These are phyloP conservation scores for Tetraneura akinire DNA, from an alignment of 1,140 invertebrate genomes.

Conservation along the genomic window DNA sequence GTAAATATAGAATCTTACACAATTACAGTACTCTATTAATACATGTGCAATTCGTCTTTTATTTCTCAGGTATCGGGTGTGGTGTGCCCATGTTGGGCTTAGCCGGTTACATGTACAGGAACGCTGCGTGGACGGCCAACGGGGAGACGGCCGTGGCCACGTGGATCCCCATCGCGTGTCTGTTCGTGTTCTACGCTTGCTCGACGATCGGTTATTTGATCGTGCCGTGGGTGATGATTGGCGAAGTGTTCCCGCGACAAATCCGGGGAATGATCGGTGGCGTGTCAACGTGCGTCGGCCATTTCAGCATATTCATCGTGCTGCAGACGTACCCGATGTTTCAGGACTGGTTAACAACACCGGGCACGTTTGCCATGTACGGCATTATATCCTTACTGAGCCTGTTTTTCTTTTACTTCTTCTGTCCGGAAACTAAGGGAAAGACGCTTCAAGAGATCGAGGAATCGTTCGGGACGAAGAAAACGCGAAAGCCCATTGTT, in stretches of 20 bases:
- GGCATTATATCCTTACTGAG: constrained; percentile 65
- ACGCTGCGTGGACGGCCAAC: constrained; percentile 58
- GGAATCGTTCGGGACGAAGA: constrained; percentile 67
- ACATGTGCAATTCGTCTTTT: too few relatives aligned
- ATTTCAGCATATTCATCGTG: constrained; percentile 68
- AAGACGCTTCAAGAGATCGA: constrained; percentile 77
- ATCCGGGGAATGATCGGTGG: constrained; percentile 70
- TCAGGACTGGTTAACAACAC: constrained; percentile 61
- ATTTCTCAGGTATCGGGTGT: constrained; percentile 68
- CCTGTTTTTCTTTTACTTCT: constrained; percentile 65
- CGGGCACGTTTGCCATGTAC: constrained; percentile 68
- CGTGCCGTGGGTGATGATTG: constrained; percentile 75
- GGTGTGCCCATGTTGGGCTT: constrained; percentile 67
- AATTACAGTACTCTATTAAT: too few relatives aligned
- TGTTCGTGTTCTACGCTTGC: constrained; percentile 67
- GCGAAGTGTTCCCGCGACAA: constrained; percentile 69
- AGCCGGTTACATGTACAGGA: constrained; percentile 63
- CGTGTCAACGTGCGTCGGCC: constrained; percentile 68
- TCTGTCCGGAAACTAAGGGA: constrained; percentile 80
- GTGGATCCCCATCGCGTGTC: constrained; percentile 68
- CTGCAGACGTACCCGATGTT: constrained; percentile 70
- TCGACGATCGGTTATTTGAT: constrained; percentile 71
- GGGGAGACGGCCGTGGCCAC: constrained; percentile 59
- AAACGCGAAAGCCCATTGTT: constrained; percentile 56
- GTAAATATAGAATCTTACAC: too few relatives aligned